Evolutionary conservation across 1,140 invertebrate species (phyloP), one percentile per base, ranked within the genome.

Genomic region (Dolichoris vasculosae): DNA sequence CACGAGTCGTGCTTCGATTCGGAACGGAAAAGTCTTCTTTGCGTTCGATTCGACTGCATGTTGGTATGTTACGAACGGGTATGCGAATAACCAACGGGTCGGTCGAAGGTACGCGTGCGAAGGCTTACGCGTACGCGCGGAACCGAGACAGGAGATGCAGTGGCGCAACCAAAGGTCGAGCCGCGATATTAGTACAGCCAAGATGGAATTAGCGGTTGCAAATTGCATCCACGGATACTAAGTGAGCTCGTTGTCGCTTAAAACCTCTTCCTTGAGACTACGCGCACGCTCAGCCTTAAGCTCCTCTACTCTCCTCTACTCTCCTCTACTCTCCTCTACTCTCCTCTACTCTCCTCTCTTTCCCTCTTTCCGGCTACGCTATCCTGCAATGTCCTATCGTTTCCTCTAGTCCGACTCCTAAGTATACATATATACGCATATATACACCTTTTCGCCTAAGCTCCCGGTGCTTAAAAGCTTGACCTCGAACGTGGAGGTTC

Each of bases 191-290:
- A 88, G 85, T 87, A 87, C 84, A 77, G 77, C 86, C 83, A 79
- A 78, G 83, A 80, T 80, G 86, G 87, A 89, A 89, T 89, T 87
- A 89, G 87, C 83, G 87, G 86, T 87, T 88, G 87, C 86, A 89
- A 89, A 89, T 89, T 88, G 82, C 88, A 86, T 87, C 82, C 82
- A 86, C 86, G 86, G 88, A 88, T 87, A 88, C 86, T 87, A 87
- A 87, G 86, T 88, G 87, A 79, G 78, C 86, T 87, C 83, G 86
- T 86, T 88, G 88, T 89, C 87, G 88, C 87, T 89, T 83, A 86
- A 88, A 89, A 89, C 88, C 89, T 89, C 88, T 89, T 87, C 85
- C 87, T 86, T 78, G 80, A 84, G 85, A 85, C 77, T 86, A 69
- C 8, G 38, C 71, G 59, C 38, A 35, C n/a, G 40, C 73, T 15